Percentiles rank a stretch among this genome's conserved stretches.
These are phyloP conservation scores for Axinella damicornis DNA, from an alignment of 37 sponge, comb jelly and placozoan genomes.

Conservation along the genomic window DNA sequence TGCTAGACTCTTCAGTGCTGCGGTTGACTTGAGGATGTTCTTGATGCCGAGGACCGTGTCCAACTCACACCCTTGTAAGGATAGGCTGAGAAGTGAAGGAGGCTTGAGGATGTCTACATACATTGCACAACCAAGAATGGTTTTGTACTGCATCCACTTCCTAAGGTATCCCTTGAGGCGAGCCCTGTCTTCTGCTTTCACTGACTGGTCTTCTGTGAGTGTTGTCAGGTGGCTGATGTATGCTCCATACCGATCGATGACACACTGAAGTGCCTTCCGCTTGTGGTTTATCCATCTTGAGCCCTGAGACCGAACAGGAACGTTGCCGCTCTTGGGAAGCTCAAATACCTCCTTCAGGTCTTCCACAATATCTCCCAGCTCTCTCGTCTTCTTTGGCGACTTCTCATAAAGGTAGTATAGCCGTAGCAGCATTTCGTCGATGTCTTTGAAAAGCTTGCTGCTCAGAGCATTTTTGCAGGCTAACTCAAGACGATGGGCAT, in stretches of 20 bases:
- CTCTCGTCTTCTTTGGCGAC: constrained; percentile 54
- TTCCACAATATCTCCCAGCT: constrained; percentile 45
- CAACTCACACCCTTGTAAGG: constrained; percentile 42
- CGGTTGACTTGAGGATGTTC: constrained; percentile 50
- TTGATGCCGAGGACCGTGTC: constrained; percentile 48
- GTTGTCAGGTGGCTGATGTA: constrained; percentile 42
- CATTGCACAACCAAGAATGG: constrained; percentile 58
- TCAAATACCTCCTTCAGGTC: constrained; percentile 63
- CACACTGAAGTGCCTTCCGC: constrained; percentile 42
- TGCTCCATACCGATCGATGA: constrained; percentile 56
- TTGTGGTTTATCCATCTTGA: constrained; percentile 50
- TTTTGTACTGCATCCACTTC: constrained; percentile 50
- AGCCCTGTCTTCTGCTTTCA: constrained; percentile 21
- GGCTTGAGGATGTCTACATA: constrained; percentile 60
- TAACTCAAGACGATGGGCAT: constrained; percentile 63
- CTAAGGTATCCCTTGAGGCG: constrained; percentile 45
- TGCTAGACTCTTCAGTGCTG: constrained; percentile 35
- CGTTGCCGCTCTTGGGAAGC: constrained; percentile 44
- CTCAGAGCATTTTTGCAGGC: constrained; percentile 60
- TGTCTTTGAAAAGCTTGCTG: constrained; percentile 29
- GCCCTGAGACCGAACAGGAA: constrained; percentile 53
- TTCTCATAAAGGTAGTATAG: constrained; percentile 53
- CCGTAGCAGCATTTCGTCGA: constrained; percentile 72
- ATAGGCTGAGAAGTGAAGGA: constrained; percentile 61
- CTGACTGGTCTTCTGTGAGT: constrained; percentile 16